Conservation (phyloP, 2,888 invertebrate species). For the Stramonita haemastoma region DNA sequence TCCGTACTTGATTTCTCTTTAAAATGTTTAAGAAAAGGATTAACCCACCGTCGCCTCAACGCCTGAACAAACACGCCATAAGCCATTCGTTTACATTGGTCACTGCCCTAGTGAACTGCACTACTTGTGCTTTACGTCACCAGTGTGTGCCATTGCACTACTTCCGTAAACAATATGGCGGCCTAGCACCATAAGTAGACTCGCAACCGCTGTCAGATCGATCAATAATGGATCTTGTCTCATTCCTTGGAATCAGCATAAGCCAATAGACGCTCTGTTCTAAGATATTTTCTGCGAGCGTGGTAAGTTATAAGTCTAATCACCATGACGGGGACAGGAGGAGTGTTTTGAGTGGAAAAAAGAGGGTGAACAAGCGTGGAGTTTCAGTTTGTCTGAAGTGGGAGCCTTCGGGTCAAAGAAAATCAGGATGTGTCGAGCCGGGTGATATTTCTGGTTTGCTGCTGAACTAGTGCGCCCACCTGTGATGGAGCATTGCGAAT, state of each 20-base stretch:
- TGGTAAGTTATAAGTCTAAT: slow-evolving; percentile 32
- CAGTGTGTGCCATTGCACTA: slow-evolving; percentile 54
- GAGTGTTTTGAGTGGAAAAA: background rate
- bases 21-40: slow-evolving; percentile 11
- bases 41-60: background rate
- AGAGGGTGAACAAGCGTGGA: background rate
- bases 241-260: slow-evolving; percentile 33
- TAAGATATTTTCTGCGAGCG: slow-evolving; percentile 26
- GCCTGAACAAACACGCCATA: slow-evolving; percentile 16
- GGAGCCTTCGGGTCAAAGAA: background rate
- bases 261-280: slow-evolving; percentile 31
- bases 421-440: background rate
- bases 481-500: background rate
- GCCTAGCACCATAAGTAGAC: slow-evolving; percentile 34
- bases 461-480: slow-evolving; percentile 24
- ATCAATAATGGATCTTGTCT: slow-evolving; percentile 54
- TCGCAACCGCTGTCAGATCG: slow-evolving; percentile 44
- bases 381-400: background rate
- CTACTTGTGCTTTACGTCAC: slow-evolving; percentile 43
- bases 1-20: background rate
- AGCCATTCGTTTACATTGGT: slow-evolving; percentile 53
- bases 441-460: background rate
- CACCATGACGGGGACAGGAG: background rate
- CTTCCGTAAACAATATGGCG: slow-evolving; percentile 69
- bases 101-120: slow-evolving; percentile 44